Evolutionary conservation across 1,140 invertebrate species (phyloP).

Genomic region (Drosophila burlai): DNA sequence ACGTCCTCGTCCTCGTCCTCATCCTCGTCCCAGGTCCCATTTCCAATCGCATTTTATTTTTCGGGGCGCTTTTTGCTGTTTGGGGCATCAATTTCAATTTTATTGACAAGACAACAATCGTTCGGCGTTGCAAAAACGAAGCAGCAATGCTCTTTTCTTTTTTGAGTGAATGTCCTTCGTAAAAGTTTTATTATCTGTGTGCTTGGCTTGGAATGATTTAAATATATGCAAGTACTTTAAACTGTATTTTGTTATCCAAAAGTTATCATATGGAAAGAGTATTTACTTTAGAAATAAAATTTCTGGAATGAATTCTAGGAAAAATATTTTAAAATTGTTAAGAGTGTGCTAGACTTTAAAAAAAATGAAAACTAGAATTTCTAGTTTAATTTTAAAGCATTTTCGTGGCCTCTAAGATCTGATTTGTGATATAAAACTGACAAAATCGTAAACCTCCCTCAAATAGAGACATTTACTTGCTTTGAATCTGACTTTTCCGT

Average conservation of each 20-base stretch:
- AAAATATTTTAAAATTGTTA: neutral
- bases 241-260: too few species aligned
- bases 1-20: neutral
- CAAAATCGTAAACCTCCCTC: neutral
- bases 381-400: neutral
- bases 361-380: neutral
- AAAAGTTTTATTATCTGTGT: neutral
- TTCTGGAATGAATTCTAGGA: neutral
- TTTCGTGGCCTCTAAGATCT: neutral
- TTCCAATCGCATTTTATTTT: conserved; percentile 75
- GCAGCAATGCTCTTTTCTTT: conserved; percentile 45
- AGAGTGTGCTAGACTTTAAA: too few species aligned
- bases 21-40: neutral
- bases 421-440: neutral
- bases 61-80: conserved; percentile 67
- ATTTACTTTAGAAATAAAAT: neutral
- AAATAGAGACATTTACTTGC: neutral
- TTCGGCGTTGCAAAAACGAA: conserved; percentile 9
- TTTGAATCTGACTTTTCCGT: neutral
- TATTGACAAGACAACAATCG: conserved; percentile 69
- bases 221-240: conserved; percentile 1
- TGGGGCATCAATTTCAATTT: conserved; percentile 83
- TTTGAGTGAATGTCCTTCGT: conserved; percentile 4
- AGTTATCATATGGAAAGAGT: too few species aligned
- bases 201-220: neutral